Conservation (phyloP, 2,113 vertebrate genomes). For the rat (Rattus norvegicus) region DNA sequence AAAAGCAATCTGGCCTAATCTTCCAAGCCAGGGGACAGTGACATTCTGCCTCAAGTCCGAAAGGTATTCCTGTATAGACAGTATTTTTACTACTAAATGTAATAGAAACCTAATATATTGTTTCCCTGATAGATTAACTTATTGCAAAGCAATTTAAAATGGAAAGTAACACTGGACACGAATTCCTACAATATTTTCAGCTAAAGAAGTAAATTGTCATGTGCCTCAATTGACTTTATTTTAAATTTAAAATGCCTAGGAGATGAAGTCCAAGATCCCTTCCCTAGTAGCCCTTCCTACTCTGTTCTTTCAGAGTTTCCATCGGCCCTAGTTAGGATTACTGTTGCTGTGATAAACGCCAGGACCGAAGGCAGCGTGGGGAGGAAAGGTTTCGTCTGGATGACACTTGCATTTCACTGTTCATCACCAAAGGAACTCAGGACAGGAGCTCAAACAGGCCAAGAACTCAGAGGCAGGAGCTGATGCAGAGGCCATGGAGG, state of each 20-base stretch:
- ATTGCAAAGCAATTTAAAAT: conserved; percentile 53
- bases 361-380: background rate
- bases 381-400: background rate
- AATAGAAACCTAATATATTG: conserved; percentile 8
- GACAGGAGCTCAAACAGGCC: background rate
- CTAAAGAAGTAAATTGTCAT: background rate
- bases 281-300: background rate
- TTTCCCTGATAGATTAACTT: background rate
- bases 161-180: background rate
- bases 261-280: background rate
- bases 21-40: too few relatives aligned
- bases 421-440: background rate
- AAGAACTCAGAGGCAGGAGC: background rate
- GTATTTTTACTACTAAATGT: background rate
- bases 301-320: background rate
- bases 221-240: background rate
- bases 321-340: background rate
- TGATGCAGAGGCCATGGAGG: too few relatives aligned
- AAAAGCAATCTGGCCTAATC: background rate
- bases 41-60: background rate
- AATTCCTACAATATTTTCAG: background rate
- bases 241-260: background rate
- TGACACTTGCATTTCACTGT: background rate
- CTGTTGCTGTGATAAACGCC: background rate
- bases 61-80: conserved; percentile 1